phyloP scores from a whole-genome alignment of 2,113 vertebrate genomes.

The Numida meleagris region DNA sequence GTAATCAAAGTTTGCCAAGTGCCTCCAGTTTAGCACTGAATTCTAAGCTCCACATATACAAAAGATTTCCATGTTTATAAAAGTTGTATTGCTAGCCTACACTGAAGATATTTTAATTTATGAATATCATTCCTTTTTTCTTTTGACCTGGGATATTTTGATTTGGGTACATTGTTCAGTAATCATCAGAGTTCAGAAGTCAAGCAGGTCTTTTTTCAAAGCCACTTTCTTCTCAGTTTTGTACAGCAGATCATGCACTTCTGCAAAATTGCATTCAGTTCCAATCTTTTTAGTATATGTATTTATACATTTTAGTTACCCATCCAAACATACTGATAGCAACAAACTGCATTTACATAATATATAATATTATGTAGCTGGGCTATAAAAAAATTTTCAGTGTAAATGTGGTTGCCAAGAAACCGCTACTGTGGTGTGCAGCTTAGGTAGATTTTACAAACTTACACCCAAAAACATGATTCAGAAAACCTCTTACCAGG shows the following conservation, averaged over 20 bases:
- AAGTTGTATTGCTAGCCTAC: background rate
- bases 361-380: background rate
- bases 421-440: background rate
- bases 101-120: background rate
- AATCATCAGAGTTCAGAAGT: background rate
- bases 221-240: background rate
- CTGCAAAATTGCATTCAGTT: background rate
- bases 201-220: background rate
- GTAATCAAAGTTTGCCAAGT: background rate
- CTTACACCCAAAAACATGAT: background rate
- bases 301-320: background rate
- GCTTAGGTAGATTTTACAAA: background rate
- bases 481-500: background rate
- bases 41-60: background rate
- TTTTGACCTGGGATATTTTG: background rate
- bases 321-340: background rate
- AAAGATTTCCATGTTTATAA: background rate
- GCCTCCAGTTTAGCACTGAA: background rate
- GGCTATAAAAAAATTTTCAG: background rate
- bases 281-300: background rate
- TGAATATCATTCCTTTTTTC: background rate
- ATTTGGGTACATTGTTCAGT: background rate
- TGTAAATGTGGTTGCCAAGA: background rate
- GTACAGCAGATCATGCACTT: background rate
- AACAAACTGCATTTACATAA: background rate